Conservation (phyloP, 2,113 vertebrate genomes). For the Argyrosomus japonicus region DNA sequence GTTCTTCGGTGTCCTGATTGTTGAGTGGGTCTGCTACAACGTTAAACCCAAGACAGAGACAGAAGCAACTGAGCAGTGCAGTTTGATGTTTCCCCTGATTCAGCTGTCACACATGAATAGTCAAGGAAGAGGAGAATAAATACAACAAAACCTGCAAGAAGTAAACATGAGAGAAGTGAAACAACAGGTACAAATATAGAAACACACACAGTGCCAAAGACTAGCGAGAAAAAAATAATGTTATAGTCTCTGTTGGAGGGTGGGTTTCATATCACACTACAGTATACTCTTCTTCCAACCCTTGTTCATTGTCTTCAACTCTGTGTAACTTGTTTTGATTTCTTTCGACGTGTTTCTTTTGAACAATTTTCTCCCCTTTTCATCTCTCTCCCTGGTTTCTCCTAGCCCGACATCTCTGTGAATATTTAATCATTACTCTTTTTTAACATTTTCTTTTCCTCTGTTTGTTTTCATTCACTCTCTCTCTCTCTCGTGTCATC, state of each 20-base stretch:
- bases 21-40: conserved; percentile 14
- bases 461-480: background rate
- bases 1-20: conserved; percentile 13
- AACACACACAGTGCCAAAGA: background rate
- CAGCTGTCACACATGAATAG: conserved; percentile 38
- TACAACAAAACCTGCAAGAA: conserved; percentile 13
- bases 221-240: background rate
- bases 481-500: background rate
- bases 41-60: conserved; percentile 19
- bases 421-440: conserved; percentile 13
- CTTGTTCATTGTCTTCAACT: background rate
- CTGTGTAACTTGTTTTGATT: conserved; percentile 2
- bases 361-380: background rate
- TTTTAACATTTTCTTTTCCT: background rate
- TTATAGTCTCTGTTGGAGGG: background rate
- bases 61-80: conserved; percentile 22
- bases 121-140: conserved; percentile 24
- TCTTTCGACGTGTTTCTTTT: background rate
- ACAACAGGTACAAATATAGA: conserved; percentile 20
- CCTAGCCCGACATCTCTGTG: background rate
- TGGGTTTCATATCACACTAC: background rate
- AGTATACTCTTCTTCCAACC: background rate
- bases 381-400: background rate
- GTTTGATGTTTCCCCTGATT: conserved; percentile 43
- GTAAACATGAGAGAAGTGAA: conserved; percentile 22